Evolutionary conservation across 2,797 vertebrate species (phyloP).

Genomic region (Pseudochirops cupreus): DNA sequence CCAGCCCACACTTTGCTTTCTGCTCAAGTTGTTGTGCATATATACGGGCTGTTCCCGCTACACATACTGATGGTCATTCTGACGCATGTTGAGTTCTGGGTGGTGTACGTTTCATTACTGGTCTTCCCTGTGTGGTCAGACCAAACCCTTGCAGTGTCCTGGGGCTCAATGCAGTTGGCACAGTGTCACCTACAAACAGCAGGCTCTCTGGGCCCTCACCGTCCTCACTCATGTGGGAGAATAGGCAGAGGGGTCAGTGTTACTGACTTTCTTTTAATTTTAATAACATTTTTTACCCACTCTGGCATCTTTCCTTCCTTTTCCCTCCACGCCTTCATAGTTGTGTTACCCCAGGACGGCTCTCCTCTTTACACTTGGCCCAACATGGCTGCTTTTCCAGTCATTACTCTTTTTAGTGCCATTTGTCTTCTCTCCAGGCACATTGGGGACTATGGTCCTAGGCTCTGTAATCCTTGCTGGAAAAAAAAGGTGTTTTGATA

Average conservation of each 20-base stretch:
- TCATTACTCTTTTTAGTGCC: not conserved
- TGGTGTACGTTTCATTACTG: not conserved
- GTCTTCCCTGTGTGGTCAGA: not conserved
- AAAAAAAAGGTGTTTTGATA: not conserved
- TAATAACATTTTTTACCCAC: not conserved
- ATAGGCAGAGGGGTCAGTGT: not conserved
- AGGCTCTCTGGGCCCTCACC: not conserved
- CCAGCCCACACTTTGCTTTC: not conserved
- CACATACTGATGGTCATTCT: not conserved
- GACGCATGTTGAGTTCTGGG: not conserved
- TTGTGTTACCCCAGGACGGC: not conserved
- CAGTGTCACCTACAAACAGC: not conserved
- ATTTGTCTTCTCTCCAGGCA: not conserved
- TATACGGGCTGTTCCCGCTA: not conserved
- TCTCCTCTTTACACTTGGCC: not conserved
- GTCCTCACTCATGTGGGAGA: not conserved
- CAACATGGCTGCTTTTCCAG: not conserved
- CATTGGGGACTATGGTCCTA: not conserved
- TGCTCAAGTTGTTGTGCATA: not conserved
- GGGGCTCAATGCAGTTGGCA: not conserved
- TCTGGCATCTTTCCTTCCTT: not conserved
- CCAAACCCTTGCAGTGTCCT: not conserved
- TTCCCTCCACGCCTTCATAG: not conserved
- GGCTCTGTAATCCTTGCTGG: not conserved
- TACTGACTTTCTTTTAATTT: too few relatives aligned